A percentile compares a stretch with the other conserved stretches of the same genome.
These are phyloP conservation scores for Camptogramma bilineatum DNA, from an alignment of 2,888 invertebrate species.

Conservation along the genomic window DNA sequence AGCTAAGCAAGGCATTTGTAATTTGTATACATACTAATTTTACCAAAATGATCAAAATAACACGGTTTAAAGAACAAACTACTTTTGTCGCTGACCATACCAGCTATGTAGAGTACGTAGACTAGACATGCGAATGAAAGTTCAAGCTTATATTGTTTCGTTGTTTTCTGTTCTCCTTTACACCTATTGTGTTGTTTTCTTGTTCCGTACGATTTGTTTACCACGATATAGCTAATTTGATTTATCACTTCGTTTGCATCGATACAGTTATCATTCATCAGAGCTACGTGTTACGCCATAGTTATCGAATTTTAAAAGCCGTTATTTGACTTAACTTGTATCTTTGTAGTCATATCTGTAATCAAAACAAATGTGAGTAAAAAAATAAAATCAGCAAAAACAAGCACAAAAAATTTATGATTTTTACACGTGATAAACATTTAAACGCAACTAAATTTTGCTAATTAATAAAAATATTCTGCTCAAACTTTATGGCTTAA, in stretches of 20 bases:
- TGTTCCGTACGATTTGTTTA: conserved; percentile 33
- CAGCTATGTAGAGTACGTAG: conserved; percentile 13
- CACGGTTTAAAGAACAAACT: background rate
- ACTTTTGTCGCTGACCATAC: background rate
- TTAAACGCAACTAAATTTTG: background rate
- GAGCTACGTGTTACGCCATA: background rate
- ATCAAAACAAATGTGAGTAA: too few species aligned
- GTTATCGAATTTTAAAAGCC: background rate
- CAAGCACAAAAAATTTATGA: background rate
- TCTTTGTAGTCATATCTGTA: too few species aligned
- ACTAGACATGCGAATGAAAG: conserved; percentile 34
- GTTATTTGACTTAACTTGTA: too few species aligned
- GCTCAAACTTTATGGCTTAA: conserved; percentile 11
- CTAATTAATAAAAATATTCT: conserved; percentile 11
- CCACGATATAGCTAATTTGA: conserved; percentile 26
- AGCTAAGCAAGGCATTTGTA: too few species aligned
- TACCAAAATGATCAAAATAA: too few species aligned
- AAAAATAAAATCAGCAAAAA: too few species aligned
- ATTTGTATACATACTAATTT: too few species aligned
- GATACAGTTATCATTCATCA: conserved; percentile 28
- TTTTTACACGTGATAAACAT: background rate
- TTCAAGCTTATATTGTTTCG: conserved; percentile 24
- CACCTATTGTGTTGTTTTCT: conserved; percentile 43
- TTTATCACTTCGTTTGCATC: conserved; percentile 23
- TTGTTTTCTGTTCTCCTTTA: conserved; percentile 38